Percentiles rank a stretch among this genome's conserved stretches.
Conservation (phyloP, 2,113 vertebrate species). For the Stercorarius parasiticus region DNA sequence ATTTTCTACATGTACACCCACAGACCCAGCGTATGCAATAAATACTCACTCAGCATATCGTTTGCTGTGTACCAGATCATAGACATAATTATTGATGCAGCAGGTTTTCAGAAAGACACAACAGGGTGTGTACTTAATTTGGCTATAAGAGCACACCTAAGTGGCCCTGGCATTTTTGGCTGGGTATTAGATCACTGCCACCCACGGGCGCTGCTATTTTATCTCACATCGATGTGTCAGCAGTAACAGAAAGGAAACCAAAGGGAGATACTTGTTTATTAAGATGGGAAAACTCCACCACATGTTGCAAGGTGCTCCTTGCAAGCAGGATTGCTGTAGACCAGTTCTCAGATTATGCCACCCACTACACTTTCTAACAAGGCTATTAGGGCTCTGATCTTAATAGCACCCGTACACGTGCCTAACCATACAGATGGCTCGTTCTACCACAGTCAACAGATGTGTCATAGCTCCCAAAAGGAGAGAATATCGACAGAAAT, state of each 20-base stretch:
- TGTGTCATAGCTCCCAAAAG: not conserved
- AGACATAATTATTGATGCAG: constrained; percentile 48
- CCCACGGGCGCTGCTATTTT: not conserved
- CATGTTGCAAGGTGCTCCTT: not conserved
- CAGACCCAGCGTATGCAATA: not conserved
- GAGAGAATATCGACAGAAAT: not conserved
- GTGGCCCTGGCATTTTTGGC: not conserved
- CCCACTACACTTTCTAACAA: constrained; percentile 28
- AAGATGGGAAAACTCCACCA: not conserved
- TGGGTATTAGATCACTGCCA: constrained; percentile 5
- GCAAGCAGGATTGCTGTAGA: not conserved
- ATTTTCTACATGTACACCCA: constrained; percentile 5
- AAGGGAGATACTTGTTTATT: not conserved
- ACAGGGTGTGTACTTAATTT: constrained; percentile 43
- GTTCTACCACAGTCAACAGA: not conserved
- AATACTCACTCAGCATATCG: not conserved
- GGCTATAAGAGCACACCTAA: constrained; percentile 42
- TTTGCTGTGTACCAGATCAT: not conserved
- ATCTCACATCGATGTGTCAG: not conserved
- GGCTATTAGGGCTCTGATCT: not conserved
- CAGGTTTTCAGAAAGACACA: constrained; percentile 54
- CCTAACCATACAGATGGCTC: not conserved
- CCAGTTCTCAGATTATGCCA: not conserved
- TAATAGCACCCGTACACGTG: not conserved
- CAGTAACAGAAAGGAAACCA: not conserved